Conservation (phyloP, 2,888 invertebrate genomes). For the Acleris cristana region DNA sequence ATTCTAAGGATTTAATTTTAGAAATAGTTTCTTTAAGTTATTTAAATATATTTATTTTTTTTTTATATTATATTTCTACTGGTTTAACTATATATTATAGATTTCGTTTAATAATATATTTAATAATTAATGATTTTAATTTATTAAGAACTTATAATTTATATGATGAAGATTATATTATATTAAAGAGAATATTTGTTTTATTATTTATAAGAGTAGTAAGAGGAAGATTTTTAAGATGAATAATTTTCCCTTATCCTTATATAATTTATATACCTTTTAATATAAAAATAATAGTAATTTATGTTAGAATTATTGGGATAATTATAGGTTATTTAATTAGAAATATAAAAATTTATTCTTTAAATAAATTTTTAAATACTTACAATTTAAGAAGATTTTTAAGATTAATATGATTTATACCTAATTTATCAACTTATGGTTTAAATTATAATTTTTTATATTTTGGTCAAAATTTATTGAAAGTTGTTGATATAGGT, state of each 20-base stretch:
- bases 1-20: constrained; percentile 86
- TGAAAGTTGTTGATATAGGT: constrained; percentile 76
- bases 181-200: constrained; percentile 75
- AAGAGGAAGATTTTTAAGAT: constrained; percentile 81
- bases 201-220: constrained; percentile 80
- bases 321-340: constrained; percentile 67
- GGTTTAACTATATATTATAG: constrained; percentile 84
- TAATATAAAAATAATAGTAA: constrained; percentile 79
- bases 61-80: constrained; percentile 83
- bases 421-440: constrained; percentile 76
- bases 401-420: constrained; percentile 80
- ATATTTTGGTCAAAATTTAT: constrained; percentile 63
- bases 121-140: constrained; percentile 77
- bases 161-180: constrained; percentile 75
- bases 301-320: constrained; percentile 76
- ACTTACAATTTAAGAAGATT: constrained; percentile 61
- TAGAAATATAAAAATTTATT: constrained; percentile 72
- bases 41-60: constrained; percentile 81
- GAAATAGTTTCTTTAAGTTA: constrained; percentile 79
- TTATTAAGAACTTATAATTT: constrained; percentile 74
- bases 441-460: constrained; percentile 75
- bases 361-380: constrained; percentile 66
- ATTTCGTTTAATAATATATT: constrained; percentile 83
- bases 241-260: constrained; percentile 81
- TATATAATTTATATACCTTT: constrained; percentile 80